A percentile compares a stretch with the other conserved stretches of the same genome.
Conservation (phyloP, 2,888 invertebrate genomes). For the Ormyrus labotus region DNA sequence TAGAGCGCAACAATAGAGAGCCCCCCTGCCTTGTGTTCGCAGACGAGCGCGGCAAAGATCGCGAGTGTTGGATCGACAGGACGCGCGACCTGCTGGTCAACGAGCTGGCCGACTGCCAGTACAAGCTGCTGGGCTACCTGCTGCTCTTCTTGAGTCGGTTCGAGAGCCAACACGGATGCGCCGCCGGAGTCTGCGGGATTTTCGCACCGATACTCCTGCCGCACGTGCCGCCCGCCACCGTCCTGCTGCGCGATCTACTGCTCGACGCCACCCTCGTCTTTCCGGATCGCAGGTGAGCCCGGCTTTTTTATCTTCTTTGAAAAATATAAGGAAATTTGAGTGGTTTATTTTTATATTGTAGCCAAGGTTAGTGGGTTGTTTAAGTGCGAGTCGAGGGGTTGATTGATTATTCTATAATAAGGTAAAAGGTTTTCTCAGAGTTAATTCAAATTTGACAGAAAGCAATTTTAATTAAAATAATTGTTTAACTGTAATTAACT, state of each 20-base stretch:
- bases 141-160: slow-evolving; percentile 71
- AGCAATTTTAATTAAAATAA: too few species aligned
- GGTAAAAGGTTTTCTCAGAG: too few species aligned
- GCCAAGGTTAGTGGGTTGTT: too few species aligned
- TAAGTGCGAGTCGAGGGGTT: too few species aligned
- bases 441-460: too few species aligned
- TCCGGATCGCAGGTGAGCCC: slow-evolving; percentile 69
- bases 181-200: slow-evolving; percentile 71
- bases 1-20: too few species aligned
- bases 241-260: slow-evolving; percentile 71
- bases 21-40: slow-evolving; percentile 34
- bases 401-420: too few species aligned
- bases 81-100: slow-evolving; percentile 70
- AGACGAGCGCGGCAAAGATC: slow-evolving; percentile 67
- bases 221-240: slow-evolving; percentile 73
- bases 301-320: too few species aligned
- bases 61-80: slow-evolving; percentile 68
- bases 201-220: slow-evolving; percentile 73
- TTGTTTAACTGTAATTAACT: too few species aligned
- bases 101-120: slow-evolving; percentile 67
- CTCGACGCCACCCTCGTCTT: slow-evolving; percentile 69
- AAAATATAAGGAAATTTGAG: not conserved
- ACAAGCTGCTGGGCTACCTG: slow-evolving; percentile 71
- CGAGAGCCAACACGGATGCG: slow-evolving; percentile 70
- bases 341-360: too few species aligned